Base-by-base conservation (phyloP, 2,113 vertebrate species). In the Bagarius yarrelli region DNA sequence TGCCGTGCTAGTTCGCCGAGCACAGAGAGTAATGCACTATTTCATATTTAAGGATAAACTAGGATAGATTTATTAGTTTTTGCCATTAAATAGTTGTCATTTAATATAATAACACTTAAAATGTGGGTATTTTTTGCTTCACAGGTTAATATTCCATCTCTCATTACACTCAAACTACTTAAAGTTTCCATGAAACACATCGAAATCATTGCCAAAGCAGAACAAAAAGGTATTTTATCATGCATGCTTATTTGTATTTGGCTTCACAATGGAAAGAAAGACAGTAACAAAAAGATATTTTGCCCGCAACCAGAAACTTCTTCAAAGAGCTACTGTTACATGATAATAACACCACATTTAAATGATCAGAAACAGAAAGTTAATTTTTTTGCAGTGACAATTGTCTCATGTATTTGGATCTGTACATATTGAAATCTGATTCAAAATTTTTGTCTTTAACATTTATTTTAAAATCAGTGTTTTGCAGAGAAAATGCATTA, bases 151-250 rank as follows among this genome's bases (percentile, higher is more conserved):
- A 94, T 98, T 88, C 95, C 97, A 76, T 94, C 95, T 8, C 85
- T 98, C 84, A 93, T 98, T 86, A 98, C 96, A 3, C 93, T 91
- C 88, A 98, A 97, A 87, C 93, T 98, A 82, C 94, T 99, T 13
- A 97, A 98, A 91, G 96, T 94, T 76, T 95, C 97, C 88, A 96
- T 99, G 96, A 98, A 98, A 80, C 97, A 99, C 86, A 95, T 98
- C 71, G 97, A 98, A 93, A 94, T 99, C 77, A 97, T 99, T 90
- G 94, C 94, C 87, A 98, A 97, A 94, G 96, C 96, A 73, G 94
- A 94, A 73, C 95, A 96, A 84, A 98, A 95, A 96, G 96, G 97
- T 99, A 82, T 32, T 61, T 47, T 15, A 5, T 44, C 16, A 60
- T 4, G 6, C 53, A 75, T n/a, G 11, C 13, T 53, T 53, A 50